Evolutionary conservation across 2,888 invertebrate genomes (phyloP).

Genomic region (Agrochola circellaris): DNA sequence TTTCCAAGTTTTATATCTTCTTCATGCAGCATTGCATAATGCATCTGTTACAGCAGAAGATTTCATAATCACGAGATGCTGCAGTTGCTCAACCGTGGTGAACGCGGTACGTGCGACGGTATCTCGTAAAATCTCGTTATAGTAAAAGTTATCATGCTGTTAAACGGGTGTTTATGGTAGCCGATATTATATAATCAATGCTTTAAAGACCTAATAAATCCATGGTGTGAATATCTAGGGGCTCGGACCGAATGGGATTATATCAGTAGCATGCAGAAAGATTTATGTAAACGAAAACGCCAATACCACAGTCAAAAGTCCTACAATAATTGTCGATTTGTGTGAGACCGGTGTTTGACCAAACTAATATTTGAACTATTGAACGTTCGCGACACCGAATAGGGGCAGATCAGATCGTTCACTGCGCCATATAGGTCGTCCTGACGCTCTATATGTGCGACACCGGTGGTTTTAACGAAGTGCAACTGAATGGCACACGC

Average conservation of each 20-base stretch:
- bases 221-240: not conserved
- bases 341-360: not conserved
- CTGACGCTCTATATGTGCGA: not conserved
- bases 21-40: slow-evolving; percentile 20
- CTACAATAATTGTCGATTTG: not conserved
- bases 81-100: slow-evolving; percentile 29
- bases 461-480: slow-evolving; percentile 36
- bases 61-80: slow-evolving; percentile 20
- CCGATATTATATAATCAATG: not conserved
- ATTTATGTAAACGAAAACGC: not conserved
- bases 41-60: slow-evolving; percentile 15
- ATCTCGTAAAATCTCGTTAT: slow-evolving; percentile 7
- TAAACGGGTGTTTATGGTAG: slow-evolving; percentile 11
- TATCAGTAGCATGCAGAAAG: not conserved
- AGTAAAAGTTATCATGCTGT: slow-evolving; percentile 19
- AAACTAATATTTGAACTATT: not conserved
- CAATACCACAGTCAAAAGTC: too few species aligned
- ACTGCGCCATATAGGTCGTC: slow-evolving; percentile 13
- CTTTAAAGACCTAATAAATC: not conserved
- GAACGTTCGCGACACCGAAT: not conserved
- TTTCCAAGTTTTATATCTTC: slow-evolving; percentile 16
- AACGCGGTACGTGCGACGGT: slow-evolving; percentile 15
- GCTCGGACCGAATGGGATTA: not conserved
- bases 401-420: not conserved
- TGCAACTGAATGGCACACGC: slow-evolving; percentile 37